Base-by-base conservation (phyloP, 2,797 vertebrate genomes). In the Gambusia yucatana region DNA sequence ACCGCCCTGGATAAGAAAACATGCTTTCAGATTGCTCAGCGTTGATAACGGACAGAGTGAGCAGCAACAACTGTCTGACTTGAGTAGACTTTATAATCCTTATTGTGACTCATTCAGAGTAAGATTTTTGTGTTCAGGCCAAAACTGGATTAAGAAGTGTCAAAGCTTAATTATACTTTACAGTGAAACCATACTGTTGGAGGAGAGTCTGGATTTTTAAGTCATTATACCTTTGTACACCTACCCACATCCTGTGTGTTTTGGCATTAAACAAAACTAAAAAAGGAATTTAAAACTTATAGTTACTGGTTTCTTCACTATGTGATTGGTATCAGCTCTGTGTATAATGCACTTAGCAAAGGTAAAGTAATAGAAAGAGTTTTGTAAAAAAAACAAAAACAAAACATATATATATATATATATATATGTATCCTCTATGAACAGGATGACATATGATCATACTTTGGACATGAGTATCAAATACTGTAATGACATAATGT, bases 21-120 rank as follows among this genome's bases (percentile, higher is more conserved):
- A 55, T 85, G 81, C 89, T 77, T 79, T 79, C 73, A n/a, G 48
- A 86, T 91, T 84, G 79, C 74, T 85, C 80, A 52, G 71, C 59
- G n/a, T 59, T 65, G 80, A 44, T 46, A 72, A 59, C 61, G 61
- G 63, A 47, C 77, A 67, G 44, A 75, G 67, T 72, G 41, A 67
- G 77, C 50, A 84, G 57, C 36, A 84, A 77, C 86, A 85, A 85
- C 82, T 84, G 83, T 84, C 73, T 9, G 20, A 75, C 69, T 63
- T 30, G 52, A 55, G 67, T 65, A 81, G 73, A 75, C 72, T 73
- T 77, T 63, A 72, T 77, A 47, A 77, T 79, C 63, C 55, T 73
- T 69, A 36, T 39, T 61, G 65, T 76, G 85, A 86, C 72, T 88
- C 81, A 81, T 10, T 72, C 17, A 77, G 4, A 78, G 81, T 78